These are phyloP conservation scores for Petrocephalus schoutedeni DNA, from an alignment of 2,797 vertebrate species.

Conservation along the genomic window DNA sequence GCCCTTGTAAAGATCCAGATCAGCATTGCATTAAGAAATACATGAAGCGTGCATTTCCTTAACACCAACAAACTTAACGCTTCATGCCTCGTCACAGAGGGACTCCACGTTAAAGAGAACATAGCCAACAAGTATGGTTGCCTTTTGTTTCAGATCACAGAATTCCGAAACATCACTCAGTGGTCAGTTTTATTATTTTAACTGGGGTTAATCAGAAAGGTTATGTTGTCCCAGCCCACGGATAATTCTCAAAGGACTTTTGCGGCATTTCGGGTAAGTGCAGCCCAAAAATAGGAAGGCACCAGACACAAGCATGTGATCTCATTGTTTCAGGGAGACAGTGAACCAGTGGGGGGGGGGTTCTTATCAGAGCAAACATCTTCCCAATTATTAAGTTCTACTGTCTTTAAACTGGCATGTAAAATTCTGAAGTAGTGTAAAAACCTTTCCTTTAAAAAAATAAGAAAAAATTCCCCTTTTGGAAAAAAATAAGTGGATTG, in stretches of 20 bases:
- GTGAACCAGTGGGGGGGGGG: slow-evolving; percentile 66
- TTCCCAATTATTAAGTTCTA: slow-evolving; percentile 64
- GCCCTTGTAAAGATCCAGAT: not conserved
- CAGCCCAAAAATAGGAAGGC: slow-evolving; percentile 58
- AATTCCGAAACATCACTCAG: slow-evolving; percentile 32
- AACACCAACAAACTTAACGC: not conserved
- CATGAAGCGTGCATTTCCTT: not conserved
- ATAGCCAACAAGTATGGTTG: not conserved
- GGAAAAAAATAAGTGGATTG: slow-evolving; percentile 56
- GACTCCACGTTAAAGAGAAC: not conserved
- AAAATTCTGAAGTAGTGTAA: slow-evolving; percentile 47
- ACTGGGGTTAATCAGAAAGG: slow-evolving; percentile 72
- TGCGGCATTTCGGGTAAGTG: slow-evolving; percentile 51
- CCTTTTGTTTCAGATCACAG: slow-evolving; percentile 36
- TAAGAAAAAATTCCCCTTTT: slow-evolving; percentile 23
- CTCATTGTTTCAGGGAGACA: slow-evolving; percentile 76
- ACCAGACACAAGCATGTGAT: slow-evolving; percentile 70
- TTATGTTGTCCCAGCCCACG: slow-evolving; percentile 56
- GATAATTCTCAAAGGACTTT: slow-evolving; percentile 54
- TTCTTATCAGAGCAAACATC: slow-evolving; percentile 73
- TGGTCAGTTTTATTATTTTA: slow-evolving; percentile 63
- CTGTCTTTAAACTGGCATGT: slow-evolving; percentile 51
- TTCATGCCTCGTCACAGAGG: not conserved
- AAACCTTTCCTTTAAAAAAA: slow-evolving; percentile 42
- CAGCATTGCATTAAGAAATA: not conserved